A percentile compares a stretch with the other conserved stretches of the same genome.
Evolutionary conservation across 92 coral and sea anemone genomes (phyloP).

Genomic region (Porites cylindrica): DNA sequence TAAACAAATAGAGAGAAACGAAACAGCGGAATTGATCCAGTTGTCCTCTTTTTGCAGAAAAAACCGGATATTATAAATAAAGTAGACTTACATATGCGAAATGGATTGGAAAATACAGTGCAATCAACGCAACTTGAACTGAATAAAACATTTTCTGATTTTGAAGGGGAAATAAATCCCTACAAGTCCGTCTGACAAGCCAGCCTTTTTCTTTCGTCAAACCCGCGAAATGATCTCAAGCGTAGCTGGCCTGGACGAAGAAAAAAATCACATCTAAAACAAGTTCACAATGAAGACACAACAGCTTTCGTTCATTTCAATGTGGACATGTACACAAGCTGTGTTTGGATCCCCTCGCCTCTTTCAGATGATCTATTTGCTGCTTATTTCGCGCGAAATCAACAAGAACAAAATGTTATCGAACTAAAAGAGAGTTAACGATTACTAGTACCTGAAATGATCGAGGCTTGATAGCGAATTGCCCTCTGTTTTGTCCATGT

Average conservation of each 20-base stretch:
- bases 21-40: background rate
- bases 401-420: background rate
- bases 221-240: background rate
- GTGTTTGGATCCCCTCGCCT: constrained; percentile 5
- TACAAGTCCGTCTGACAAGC: background rate
- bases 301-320: constrained; percentile 1
- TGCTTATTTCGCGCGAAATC: background rate
- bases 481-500: constrained; percentile 38
- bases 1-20: background rate
- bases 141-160: background rate
- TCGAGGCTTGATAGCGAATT: constrained; percentile 41
- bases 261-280: background rate
- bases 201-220: background rate
- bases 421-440: background rate
- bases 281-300: constrained; percentile 21
- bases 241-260: background rate
- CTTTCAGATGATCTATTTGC: background rate
- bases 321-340: constrained; percentile 2
- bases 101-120: background rate
- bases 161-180: too few relatives aligned
- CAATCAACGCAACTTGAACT: background rate
- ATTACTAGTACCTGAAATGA: constrained; percentile 19
- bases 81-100: background rate
- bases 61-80: background rate
- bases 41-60: background rate